A percentile compares a stretch with the other conserved stretches of the same genome.
Evolutionary conservation across 1,140 invertebrate species (phyloP).

Genomic region (Pinna nobilis): DNA sequence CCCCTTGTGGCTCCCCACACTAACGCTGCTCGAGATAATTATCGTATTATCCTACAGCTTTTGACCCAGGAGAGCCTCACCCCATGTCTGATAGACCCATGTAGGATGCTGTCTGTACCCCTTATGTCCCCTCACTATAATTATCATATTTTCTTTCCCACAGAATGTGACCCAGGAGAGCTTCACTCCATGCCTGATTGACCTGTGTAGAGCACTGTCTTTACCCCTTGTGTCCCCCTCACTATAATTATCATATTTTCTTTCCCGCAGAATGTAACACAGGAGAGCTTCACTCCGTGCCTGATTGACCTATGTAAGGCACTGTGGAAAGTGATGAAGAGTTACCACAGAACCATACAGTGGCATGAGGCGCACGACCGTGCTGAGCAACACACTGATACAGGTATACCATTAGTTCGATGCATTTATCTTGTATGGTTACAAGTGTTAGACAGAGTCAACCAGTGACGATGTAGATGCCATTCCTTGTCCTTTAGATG

Average conservation of each 20-base stretch:
- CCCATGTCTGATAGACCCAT: too few species aligned
- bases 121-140: too few species aligned
- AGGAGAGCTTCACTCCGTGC: slow-evolving; percentile 84
- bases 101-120: too few species aligned
- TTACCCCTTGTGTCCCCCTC: too few species aligned
- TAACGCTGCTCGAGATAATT: too few species aligned
- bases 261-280: slow-evolving; percentile 79
- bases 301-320: slow-evolving; percentile 72
- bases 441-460: too few species aligned
- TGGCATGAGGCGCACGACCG: slow-evolving; percentile 70
- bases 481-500: too few species aligned
- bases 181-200: slow-evolving; percentile 80
- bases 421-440: too few species aligned
- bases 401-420: not conserved
- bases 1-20: too few species aligned
- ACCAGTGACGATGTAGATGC: too few species aligned
- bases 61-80: too few species aligned
- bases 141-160: not conserved
- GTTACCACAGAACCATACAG: slow-evolving; percentile 70
- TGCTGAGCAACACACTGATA: too few species aligned
- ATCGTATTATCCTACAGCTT: slow-evolving; percentile 72
- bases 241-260: not conserved
- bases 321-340: slow-evolving; percentile 73
- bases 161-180: slow-evolving; percentile 84
- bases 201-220: slow-evolving; percentile 73